A percentile compares a stretch with the other conserved stretches of the same genome.
Evolutionary conservation across 2,797 vertebrate species (phyloP).

Genomic region (Lepus oiostolus): DNA sequence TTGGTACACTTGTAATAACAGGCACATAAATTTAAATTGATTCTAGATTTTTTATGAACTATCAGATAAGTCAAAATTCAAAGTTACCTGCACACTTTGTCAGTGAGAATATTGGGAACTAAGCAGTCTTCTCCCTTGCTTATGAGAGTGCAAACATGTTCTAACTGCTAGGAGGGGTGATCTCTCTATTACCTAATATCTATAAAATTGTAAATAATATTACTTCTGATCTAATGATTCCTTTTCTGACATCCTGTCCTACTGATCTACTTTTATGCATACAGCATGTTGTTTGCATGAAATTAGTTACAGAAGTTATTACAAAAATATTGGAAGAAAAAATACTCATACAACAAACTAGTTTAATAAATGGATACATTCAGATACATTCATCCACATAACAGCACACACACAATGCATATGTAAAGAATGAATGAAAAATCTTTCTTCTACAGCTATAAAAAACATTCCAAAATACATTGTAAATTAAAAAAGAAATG

Average conservation of each 20-base stretch:
- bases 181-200: not conserved
- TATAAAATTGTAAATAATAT: not conserved
- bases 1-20: not conserved
- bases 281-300: not conserved
- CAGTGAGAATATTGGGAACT: not conserved
- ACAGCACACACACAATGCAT: too few species aligned
- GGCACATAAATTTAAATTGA: not conserved
- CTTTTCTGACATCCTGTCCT: not conserved
- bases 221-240: not conserved
- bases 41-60: not conserved
- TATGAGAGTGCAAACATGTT: not conserved
- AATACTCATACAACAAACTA: not conserved
- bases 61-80: not conserved
- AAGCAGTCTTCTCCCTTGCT: not conserved
- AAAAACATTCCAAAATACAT: not conserved
- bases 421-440: not conserved
- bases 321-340: not conserved
- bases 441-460: not conserved
- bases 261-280: not conserved
- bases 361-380: not conserved
- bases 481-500: not conserved
- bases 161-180: not conserved
- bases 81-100: not conserved
- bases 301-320: not conserved
- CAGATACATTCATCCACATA: not conserved